Evolutionary conservation across 2,113 vertebrate species (phyloP), one percentile per base, ranked within the genome.

Genomic region (Lasiurus borealis): DNA sequence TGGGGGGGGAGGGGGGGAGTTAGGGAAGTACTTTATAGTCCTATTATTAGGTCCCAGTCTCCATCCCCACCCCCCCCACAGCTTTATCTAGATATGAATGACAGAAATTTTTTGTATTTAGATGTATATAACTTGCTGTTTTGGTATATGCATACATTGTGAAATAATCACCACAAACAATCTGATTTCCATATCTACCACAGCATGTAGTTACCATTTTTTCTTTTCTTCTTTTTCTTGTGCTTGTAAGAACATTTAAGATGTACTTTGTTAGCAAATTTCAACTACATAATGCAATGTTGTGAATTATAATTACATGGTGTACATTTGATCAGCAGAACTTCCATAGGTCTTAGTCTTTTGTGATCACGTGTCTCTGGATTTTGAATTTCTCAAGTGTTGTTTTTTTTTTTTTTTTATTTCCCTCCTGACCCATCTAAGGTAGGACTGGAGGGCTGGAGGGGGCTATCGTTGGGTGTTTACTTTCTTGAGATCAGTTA

Each of bases 231-330:
- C 64, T 59, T 50, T 62, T 64, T 11, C 62, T 64, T 62, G 46
- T 36, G 54, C 10, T 31, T 40, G 23, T 93, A 66, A 81, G 44
- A 75, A 73, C 46, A 71, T 8, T 71, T 86, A 80, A 54, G 29
- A 34, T 64, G 13, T 81, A 54, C 8, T 3, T 16, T 44, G 5
- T 82, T 88, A 54, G 73, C 40, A 72, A 8, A 52, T 71, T 90
- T 94, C 52, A 85, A 85, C 64, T 78, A 16, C 80, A 46, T 85
- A 52, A 69, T 94, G 54, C 18, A 77, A 2, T 62, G 72, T 78
- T 78, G 52, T 90, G 77, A 88, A 69, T 36, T 78, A 85, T 34
- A 86, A 48, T 78, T 15, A 78, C 19, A 71, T 36, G 46, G 16
- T 68, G 12, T 84, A 69, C 48, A 40, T 90, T 84, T 59, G 59